Percentiles rank a stretch among this genome's conserved stretches.
Evolutionary conservation across 2,888 invertebrate genomes (phyloP).

Genomic region (Caenorhabditis zanzibari): DNA sequence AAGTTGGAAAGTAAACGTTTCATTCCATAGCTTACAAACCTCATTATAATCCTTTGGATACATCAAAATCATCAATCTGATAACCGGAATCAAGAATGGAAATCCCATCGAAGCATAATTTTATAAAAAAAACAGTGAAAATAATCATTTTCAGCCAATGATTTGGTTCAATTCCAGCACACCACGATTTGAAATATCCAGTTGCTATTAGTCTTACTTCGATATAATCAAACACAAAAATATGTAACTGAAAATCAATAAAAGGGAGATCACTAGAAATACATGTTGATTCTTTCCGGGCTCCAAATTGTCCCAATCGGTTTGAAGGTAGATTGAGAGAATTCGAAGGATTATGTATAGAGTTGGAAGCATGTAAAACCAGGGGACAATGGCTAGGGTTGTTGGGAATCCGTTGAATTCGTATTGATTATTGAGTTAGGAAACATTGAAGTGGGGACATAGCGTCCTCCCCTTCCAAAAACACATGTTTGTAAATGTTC

Average conservation of each 20-base stretch:
- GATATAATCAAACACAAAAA: constrained; percentile 29
- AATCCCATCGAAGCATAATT: constrained; percentile 43
- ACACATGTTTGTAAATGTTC: background rate
- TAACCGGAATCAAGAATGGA: constrained; percentile 41
- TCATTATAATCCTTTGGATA: constrained; percentile 34
- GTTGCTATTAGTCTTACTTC: constrained; percentile 31
- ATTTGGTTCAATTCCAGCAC: constrained; percentile 44
- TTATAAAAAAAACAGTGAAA: constrained; percentile 20
- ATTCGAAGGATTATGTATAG: constrained; percentile 22
- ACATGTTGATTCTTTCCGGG: constrained; percentile 38
- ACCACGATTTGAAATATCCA: constrained; percentile 32
- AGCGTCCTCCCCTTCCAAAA: constrained; percentile 8
- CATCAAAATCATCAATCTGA: constrained; percentile 29
- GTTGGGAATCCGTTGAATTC: constrained; percentile 39
- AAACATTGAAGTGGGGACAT: constrained; percentile 53
- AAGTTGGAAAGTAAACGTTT: background rate
- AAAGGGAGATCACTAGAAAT: constrained; percentile 9
- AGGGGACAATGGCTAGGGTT: constrained; percentile 47
- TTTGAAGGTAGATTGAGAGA: constrained; percentile 30
- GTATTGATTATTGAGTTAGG: constrained; percentile 37
- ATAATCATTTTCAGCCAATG: constrained; percentile 26
- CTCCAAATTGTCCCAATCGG: constrained; percentile 33
- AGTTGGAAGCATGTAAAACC: constrained; percentile 51
- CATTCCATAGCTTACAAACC: background rate
- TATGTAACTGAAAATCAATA: constrained; percentile 8